These are phyloP conservation scores for Malaclemys terrapin DNA, from an alignment of 2,113 vertebrate genomes.

Conservation along the genomic window DNA sequence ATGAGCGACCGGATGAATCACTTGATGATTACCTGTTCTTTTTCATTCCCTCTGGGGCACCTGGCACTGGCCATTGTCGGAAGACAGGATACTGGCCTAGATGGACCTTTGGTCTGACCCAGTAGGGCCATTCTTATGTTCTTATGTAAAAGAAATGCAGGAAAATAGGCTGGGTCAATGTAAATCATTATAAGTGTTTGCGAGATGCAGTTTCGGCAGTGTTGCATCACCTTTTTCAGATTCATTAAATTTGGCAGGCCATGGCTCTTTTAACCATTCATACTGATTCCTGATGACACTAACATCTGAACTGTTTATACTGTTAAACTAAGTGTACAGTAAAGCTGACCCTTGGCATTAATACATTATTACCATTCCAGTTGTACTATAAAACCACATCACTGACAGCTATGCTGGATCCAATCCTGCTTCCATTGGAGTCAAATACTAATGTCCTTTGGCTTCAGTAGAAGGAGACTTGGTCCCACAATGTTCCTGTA, in stretches of 20 bases:
- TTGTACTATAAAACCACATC: not conserved
- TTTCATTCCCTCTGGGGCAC: no score
- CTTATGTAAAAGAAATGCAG: not conserved
- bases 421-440: not conserved
- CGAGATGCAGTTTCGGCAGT: conserved; percentile 19
- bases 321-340: not conserved
- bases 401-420: not conserved
- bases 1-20: no score
- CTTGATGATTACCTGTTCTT: no score
- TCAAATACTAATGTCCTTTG: not conserved
- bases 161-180: not conserved
- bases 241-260: not conserved
- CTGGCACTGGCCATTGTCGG: no score
- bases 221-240: not conserved
- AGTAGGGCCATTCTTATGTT: no score
- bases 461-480: not conserved
- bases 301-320: not conserved
- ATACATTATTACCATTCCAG: not conserved
- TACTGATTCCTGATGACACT: not conserved
- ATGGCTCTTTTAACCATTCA: not conserved
- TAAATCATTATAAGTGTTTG: not conserved
- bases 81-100: no score
- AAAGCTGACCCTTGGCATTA: not conserved
- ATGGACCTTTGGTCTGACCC: no score
- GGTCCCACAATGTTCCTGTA: not conserved